Conservation (phyloP, 2,113 vertebrate species). For the Microtus montanus region DNA sequence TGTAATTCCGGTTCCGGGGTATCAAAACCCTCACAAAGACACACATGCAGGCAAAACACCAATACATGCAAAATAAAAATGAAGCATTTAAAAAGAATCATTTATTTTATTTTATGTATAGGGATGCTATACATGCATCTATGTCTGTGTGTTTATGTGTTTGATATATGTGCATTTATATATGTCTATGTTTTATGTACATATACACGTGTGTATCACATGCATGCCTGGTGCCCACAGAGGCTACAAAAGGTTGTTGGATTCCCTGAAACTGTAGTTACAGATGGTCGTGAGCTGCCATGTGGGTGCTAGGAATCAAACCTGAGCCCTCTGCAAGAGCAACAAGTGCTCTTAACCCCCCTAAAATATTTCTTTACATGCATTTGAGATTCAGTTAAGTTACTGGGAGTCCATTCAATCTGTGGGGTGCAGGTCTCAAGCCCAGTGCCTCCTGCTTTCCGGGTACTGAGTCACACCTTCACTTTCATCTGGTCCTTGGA, state of each 20-base stretch:
- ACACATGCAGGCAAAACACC: no score
- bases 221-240: not conserved
- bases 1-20: no score
- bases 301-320: not conserved
- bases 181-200: not conserved
- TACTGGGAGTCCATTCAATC: no score
- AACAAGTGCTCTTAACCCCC: not conserved
- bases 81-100: no score
- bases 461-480: not conserved
- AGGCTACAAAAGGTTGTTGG: not conserved
- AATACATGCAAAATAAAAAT: no score
- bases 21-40: no score
- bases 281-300: not conserved
- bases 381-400: not conserved
- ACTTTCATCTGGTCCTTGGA: not conserved
- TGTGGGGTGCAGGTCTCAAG: not conserved
- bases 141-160: not conserved
- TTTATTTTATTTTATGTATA: no score
- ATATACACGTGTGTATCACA: not conserved
- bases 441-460: not conserved
- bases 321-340: not conserved
- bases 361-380: not conserved
- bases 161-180: no score
- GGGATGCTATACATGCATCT: not conserved
- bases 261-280: not conserved